phyloP scores from a whole-genome alignment of 1,140 invertebrate genomes.

The Drosophila kikkawai region DNA sequence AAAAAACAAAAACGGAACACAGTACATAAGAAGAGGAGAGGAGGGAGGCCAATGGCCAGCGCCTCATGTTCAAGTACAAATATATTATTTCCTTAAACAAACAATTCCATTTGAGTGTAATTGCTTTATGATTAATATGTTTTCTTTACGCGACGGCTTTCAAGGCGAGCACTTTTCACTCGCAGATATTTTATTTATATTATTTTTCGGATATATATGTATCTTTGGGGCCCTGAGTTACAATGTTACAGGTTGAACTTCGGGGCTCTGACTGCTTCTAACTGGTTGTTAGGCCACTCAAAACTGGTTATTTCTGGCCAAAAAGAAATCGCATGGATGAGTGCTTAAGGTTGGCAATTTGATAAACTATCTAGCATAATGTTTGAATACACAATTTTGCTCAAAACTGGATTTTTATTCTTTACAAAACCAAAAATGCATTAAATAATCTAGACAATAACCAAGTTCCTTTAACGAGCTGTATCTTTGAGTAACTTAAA shows the following conservation, averaged over 20 bases:
- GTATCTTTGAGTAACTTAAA: conserved; percentile 6
- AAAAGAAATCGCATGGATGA: conserved; percentile 30
- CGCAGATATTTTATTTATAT: conserved; percentile 2
- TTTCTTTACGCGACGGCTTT: conserved; percentile 30
- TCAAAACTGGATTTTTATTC: background rate
- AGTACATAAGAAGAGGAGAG: conserved; percentile 2
- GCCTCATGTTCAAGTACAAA: conserved; percentile 58
- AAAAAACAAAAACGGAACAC: background rate
- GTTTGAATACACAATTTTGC: background rate
- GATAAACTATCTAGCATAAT: conserved; percentile 10
- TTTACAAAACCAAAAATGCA: background rate
- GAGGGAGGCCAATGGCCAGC: conserved; percentile 20
- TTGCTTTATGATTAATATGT: conserved; percentile 59
- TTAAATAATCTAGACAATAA: background rate
- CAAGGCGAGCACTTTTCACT: conserved; percentile 26
- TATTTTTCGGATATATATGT: background rate
- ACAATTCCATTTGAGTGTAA: conserved; percentile 70
- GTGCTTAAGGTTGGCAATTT: conserved; percentile 3
- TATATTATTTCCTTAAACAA: conserved; percentile 72
- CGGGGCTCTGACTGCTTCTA: conserved; percentile 6
- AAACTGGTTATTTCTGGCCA: conserved; percentile 33
- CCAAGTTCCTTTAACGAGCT: background rate
- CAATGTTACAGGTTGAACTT: conserved; percentile 17
- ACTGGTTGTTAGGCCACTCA: conserved; percentile 20
- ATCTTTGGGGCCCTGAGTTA: background rate